Conservation (phyloP, 1,140 invertebrate species). For the Zaprionus africanus region DNA sequence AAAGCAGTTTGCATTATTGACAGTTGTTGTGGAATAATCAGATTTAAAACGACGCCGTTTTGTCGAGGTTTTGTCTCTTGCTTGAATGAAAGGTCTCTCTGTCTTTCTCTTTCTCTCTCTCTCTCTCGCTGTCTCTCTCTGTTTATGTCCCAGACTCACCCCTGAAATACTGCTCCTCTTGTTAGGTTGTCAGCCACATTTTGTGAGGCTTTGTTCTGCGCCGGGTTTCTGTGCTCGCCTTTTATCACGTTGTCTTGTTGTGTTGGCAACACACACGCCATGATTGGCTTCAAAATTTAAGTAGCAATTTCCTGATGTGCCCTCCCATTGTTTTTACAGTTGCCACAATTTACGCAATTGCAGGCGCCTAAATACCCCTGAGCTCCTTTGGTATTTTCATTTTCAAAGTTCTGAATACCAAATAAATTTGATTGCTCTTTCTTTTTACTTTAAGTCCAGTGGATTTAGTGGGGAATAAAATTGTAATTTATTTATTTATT, state of each 20-base stretch:
- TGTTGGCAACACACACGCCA: constrained; percentile 54
- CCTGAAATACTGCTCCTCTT: constrained; percentile 13
- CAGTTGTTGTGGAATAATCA: constrained; percentile 82
- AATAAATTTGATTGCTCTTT: no score
- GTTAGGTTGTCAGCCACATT: constrained; percentile 57
- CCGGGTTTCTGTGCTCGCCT: constrained; percentile 34
- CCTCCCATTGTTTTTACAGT: constrained; percentile 23
- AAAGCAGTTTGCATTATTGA: constrained; percentile 73
- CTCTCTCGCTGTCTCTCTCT: constrained; percentile 4
- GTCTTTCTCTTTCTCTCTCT: neutral
- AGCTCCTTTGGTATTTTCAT: no score
- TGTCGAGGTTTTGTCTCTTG: constrained; percentile 22
- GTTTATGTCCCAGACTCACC: constrained; percentile 16
- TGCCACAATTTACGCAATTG: neutral
- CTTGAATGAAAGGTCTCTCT: neutral
- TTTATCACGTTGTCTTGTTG: constrained; percentile 59
- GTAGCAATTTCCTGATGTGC: constrained; percentile 73
- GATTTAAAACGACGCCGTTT: constrained; percentile 78
- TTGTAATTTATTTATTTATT: no score
- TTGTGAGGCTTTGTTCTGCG: constrained; percentile 63
- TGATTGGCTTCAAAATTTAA: constrained; percentile 78
- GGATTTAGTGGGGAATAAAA: no score
- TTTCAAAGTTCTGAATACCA: no score
- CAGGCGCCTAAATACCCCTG: no score
- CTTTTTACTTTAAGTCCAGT: no score